Base-by-base conservation (phyloP, 1,140 invertebrate genomes). In the Achroia grisella region DNA sequence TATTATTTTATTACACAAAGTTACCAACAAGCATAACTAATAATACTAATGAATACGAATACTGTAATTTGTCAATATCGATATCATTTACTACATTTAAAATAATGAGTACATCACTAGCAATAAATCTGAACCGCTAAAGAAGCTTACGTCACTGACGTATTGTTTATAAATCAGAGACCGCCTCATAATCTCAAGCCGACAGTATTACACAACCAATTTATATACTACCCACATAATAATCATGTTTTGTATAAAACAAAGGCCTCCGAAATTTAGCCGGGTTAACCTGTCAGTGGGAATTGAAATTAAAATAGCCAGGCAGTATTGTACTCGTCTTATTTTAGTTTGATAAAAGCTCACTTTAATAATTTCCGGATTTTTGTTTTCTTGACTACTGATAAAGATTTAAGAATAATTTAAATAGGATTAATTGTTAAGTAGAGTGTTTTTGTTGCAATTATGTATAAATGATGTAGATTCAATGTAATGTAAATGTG, bases 91-190 rank as follows among this genome's bases (percentile, higher is more conserved):
- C 11, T 33, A 1, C 45, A 56, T 49, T n/a, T n/a, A n/a, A n/a
- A 27, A 37, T 44, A 48, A 41, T 17, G 11, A 14, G 40, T 48
- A 39, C 75, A 66, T 44, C 75, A 55, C 78, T 82, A 78, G 67
- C 74, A 51, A 84, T 84, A 82, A 84, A 84, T 84, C 76, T 75
- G 69, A 57, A 64, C 77, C 71, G 71, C 71, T 84, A 84, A 80
- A 82, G 80, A 77, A 84, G 80, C 76, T 82, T 73, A 79, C 78
- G 80, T 84, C 80, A 84, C 57, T 79, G 76, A 79, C 71, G 73
- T 72, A 80, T 84, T 84, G 80, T 82, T 84, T 82, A 82, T 84
- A 84, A 81, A 84, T 77, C 71, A 76, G 56, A 70, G 56, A 61
- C 58, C 60, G 72, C 53, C 62, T 63, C 48, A 53, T 43, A 48